A percentile compares a stretch with the other conserved stretches of the same genome.
Conservation (phyloP, 2,888 invertebrate species). For the Coenonympha glycerion region DNA sequence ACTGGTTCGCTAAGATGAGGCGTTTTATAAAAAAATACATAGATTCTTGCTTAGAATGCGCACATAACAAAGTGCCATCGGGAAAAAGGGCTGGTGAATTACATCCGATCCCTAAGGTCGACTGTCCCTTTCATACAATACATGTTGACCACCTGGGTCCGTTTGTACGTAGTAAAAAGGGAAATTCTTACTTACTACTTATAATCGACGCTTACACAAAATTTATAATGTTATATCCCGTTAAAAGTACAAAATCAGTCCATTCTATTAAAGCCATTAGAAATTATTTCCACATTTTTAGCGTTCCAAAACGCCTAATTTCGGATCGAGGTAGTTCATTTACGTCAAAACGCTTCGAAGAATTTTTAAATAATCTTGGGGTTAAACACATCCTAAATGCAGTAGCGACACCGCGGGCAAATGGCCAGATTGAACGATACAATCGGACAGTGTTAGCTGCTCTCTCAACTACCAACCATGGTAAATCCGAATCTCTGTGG, state of each 20-base stretch:
- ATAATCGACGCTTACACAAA: slow-evolving; percentile 8
- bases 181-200: slow-evolving; percentile 2
- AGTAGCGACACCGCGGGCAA: slow-evolving; percentile 31
- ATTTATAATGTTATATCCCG: neutral
- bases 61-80: slow-evolving; percentile 21
- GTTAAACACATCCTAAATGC: slow-evolving; percentile 29
- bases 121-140: neutral
- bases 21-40: slow-evolving; percentile 28
- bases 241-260: slow-evolving; percentile 2
- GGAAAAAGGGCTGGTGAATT: neutral
- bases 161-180: neutral
- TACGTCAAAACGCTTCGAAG: slow-evolving; percentile 23
- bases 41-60: slow-evolving; percentile 26
- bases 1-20: slow-evolving; percentile 32
- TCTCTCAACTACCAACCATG: slow-evolving; percentile 12
- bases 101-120: neutral
- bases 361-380: slow-evolving; percentile 11
- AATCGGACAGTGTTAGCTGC: slow-evolving; percentile 26
- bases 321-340: slow-evolving; percentile 27
- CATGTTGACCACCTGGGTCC: slow-evolving; percentile 9
- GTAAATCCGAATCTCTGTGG: too few species aligned
- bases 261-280: neutral
- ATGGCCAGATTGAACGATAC: slow-evolving; percentile 29
- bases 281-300: slow-evolving; percentile 1
- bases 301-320: slow-evolving; percentile 10